These are phyloP conservation scores for Tenualosa ilisha DNA, from an alignment of 2,797 vertebrate genomes.

Conservation along the genomic window DNA sequence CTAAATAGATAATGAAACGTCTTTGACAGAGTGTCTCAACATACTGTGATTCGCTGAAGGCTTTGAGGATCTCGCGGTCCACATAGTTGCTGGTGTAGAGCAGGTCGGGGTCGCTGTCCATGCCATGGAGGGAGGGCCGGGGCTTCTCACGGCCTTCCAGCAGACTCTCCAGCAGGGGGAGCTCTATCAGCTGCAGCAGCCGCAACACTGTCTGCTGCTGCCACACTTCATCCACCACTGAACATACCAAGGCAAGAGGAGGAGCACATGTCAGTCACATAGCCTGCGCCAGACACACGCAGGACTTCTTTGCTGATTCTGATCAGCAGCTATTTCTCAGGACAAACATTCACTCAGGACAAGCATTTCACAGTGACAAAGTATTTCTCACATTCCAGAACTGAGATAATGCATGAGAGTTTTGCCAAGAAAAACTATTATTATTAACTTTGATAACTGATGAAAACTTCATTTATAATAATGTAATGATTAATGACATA, in stretches of 20 bases:
- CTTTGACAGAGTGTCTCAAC: constrained; percentile 54
- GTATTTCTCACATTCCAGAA: background rate
- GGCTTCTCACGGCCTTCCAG: constrained; percentile 74
- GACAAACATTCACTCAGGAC: background rate
- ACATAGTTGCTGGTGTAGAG: constrained; percentile 86
- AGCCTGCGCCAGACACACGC: background rate
- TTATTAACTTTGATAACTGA: background rate
- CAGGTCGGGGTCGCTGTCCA: constrained; percentile 76
- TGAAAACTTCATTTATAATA: background rate
- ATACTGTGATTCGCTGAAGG: constrained; percentile 94
- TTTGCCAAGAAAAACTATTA: background rate
- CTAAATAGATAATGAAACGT: background rate
- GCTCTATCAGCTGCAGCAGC: constrained; percentile 91
- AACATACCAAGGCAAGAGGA: constrained; percentile 30
- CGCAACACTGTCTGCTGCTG: constrained; percentile 90
- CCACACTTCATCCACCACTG: constrained; percentile 94
- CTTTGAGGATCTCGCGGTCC: constrained; percentile 93
- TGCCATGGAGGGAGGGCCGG: constrained; percentile 63
- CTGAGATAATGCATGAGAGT: background rate
- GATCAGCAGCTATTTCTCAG: background rate
- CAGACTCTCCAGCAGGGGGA: constrained; percentile 89
- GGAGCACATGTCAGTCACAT: background rate
- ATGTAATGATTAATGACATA: background rate
- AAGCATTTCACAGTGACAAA: background rate
- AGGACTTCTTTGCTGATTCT: background rate